Evolutionary conservation across 2,797 vertebrate species (phyloP), one percentile per base, ranked within the genome.

Genomic region (Poecilia gillii): DNA sequence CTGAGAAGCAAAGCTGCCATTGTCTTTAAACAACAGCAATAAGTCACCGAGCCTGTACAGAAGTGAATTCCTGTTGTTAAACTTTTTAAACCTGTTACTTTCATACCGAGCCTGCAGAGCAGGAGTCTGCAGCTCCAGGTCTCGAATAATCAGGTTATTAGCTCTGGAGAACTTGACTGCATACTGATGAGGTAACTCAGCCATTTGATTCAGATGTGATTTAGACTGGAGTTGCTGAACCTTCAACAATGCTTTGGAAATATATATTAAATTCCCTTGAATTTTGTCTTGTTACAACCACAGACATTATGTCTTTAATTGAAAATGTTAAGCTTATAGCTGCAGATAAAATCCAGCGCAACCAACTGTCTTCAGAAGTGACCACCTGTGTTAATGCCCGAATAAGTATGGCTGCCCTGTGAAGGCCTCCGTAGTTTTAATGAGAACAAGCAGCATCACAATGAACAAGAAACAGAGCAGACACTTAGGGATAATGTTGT

Each of bases 11-110:
- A 83, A 81, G 85, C 88, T 81, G 81, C 75, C 78, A 81, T 81
- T 79, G 84, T 85, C 90, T 86, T 85, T 85, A 81, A 88, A 84
- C 78, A 89, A 80, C 80, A 82, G 53, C 84, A 87, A 74, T 90
- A 84, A 13, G 71, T 47, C 78, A 76, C 20, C 20, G 23, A 25
- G 66, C 64, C 79, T 87, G 84, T 76, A 64, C 51, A 49, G 16
- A 62, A 53, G 41, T 31, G 18, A 78, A 62, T 55, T 75, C 72
- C 75, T 25, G 66, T 49, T 39, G 9, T 59, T 73, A 70, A 82
- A 79, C 73, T 81, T 70, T 45, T 76, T 51, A 33, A 78, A 66
- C 53, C 73, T 39, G 7, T 77, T 68, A 71, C 73, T 31, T 62
- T 59, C 43, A 80, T 5, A 36, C 41, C 20, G 33, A 18, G 36